Evolutionary conservation across 2,888 invertebrate species (phyloP), one percentile per base, ranked within the genome.

Genomic region (Xylophagus ater): DNA sequence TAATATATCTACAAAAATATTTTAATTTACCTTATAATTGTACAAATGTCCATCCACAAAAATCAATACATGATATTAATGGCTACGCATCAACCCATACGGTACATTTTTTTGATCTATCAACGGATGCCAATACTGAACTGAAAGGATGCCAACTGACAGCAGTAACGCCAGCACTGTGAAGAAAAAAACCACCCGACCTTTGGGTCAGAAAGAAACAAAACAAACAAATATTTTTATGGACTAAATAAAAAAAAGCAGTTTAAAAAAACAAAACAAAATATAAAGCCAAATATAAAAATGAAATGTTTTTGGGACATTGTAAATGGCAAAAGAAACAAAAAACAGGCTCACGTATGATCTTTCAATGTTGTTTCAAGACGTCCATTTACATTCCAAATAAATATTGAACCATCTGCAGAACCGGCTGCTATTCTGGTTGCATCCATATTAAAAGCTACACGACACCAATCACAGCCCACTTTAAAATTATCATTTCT

Each of bases 401-500:
- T 78, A 61, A 79, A 94, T 36, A 93, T 77, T 13, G 81, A 73
- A 18, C 97, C 96, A 65, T 97, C 94, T 1, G 81, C 75, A 7
- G 90, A 89, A 21, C 98, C 98, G 36, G 87, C 92, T 6, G 90
- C 81, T 33, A 90, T 78, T 62, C 88, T 83, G 48, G 83, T 78
- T 6, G 83, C 88, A 60, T 87, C 87, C 23, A 90, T 88, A 53
- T 93, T 93, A 65, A 94, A 93, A 34, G 83, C 78, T 10, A 92
- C 92, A 52, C 94, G 73, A 20, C 89, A 76, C 81, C 87, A 94
- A 70, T 97, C 96, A 68, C 87, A 89, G 45, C 88, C 87, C 45
- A 94, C 84, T 70, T 90, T 90, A 68, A 97, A 97, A 42, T 85
- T 82, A 54, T 97, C 96, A 59, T 86, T 84, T 63, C 94, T 94